Base-by-base conservation (phyloP, 1,140 invertebrate species). In the Himalopsyche phryganea region DNA sequence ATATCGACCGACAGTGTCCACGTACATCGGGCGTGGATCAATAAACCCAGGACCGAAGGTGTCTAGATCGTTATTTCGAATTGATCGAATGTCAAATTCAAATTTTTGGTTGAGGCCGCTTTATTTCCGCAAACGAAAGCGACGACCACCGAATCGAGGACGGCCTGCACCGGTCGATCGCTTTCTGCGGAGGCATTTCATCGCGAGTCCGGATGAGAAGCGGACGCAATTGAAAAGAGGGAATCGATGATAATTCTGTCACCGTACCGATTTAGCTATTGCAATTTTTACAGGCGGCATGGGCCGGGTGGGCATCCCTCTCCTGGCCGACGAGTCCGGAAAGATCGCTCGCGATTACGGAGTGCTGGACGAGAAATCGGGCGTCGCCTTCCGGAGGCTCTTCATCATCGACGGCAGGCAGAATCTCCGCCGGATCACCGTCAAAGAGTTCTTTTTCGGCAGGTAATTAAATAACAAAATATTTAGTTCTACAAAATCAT, bases 391-490 rank as follows among this genome's bases (percentile, higher is more conserved):
- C 85, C 87, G 97, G 66, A 97, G 96, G 1, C 83, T 99, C 1
- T 99, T 98, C 74, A 96, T 99, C 72, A 98, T 99, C 71, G 97
- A 99, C 72, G 85, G 81, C 32, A 89, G 94, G 68, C 91, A 93
- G 69, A 91, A 86, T 66, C 79, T 99, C 13, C 83, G 98, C 13
- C 98, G 99, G 78, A 89, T 98, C 58, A 99, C 96, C 41, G 84
- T 99, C 67, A 99, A 99, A 73, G 98, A 99, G 78, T 79, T 99
- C 65, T 96, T 96, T 0, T 96, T 99, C 23, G 97, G 96, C 54
- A 84, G 97, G 71, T 87, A 69, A n/a, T n/a, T n/a, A n/a, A n/a
- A n/a, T n/a, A n/a, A n/a, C n/a, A n/a, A n/a, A n/a, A n/a, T n/a
- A n/a, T n/a, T n/a, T n/a, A n/a, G n/a, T n/a, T n/a, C n/a, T n/a